Conservation (phyloP, 1,140 invertebrate genomes). For the Drosophila yakuba region DNA sequence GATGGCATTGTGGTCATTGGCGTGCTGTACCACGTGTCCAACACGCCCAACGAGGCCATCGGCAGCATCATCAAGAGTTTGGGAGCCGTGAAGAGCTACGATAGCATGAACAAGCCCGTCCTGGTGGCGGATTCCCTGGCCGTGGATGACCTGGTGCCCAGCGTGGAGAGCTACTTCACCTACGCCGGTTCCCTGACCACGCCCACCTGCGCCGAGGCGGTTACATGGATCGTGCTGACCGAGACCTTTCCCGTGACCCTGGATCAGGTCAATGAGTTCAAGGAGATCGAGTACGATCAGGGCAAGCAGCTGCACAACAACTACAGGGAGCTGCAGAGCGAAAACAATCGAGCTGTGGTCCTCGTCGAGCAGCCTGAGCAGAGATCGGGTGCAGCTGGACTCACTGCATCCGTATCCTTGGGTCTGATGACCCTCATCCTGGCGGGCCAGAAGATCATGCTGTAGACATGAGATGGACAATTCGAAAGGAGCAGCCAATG, state of each 20-base stretch:
- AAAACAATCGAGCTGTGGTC: constrained; percentile 79
- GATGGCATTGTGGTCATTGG: constrained; percentile 90
- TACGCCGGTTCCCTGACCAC: constrained; percentile 92
- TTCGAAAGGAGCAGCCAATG: constrained; percentile 32
- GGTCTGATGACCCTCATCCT: constrained; percentile 19
- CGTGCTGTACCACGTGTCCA: constrained; percentile 88
- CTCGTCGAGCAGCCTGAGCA: constrained; percentile 46
- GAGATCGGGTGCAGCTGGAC: constrained; percentile 14
- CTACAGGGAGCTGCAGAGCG: constrained; percentile 84
- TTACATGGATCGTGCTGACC: constrained; percentile 90
- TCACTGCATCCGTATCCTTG: constrained; percentile 16
- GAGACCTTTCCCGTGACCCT: constrained; percentile 87
- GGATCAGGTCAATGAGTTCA: constrained; percentile 85
- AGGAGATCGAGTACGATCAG: constrained; percentile 78
- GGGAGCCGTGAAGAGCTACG: constrained; percentile 71
- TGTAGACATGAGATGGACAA: constrained; percentile 19
- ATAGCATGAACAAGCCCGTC: constrained; percentile 85
- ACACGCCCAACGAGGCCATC: constrained; percentile 60
- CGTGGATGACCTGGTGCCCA: constrained; percentile 86
- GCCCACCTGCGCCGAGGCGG: constrained; percentile 89
- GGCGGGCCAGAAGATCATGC: constrained; percentile 43
- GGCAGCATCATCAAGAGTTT: constrained; percentile 68
- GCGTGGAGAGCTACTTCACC: constrained; percentile 87
- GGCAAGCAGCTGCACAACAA: constrained; percentile 84
- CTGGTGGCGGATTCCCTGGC: constrained; percentile 84